A percentile compares a stretch with the other conserved stretches of the same genome.
Conservation (phyloP, 2,797 vertebrate species). For the Sphaeramia orbicularis region DNA sequence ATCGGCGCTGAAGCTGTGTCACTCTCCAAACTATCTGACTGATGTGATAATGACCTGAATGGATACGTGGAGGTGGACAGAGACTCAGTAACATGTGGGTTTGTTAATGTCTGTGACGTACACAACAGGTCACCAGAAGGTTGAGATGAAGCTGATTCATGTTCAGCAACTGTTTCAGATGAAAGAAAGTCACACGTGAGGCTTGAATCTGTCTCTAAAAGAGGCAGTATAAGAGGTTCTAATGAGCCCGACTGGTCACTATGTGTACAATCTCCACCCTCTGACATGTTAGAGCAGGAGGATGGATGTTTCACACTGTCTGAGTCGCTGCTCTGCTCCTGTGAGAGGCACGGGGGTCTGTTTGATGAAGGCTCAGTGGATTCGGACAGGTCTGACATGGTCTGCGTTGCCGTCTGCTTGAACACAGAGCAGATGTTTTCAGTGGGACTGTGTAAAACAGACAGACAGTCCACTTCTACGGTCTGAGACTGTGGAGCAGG, state of each 20-base stretch:
- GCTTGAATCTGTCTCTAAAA: slow-evolving; percentile 32
- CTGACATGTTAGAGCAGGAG: slow-evolving; percentile 20
- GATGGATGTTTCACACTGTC: slow-evolving; percentile 19
- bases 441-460: slow-evolving; percentile 18
- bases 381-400: not conserved
- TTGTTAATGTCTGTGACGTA: slow-evolving; percentile 20
- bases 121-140: slow-evolving; percentile 1
- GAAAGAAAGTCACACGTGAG: slow-evolving; percentile 20
- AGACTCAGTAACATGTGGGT: slow-evolving; percentile 22
- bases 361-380: slow-evolving; percentile 14
- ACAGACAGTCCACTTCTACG: slow-evolving; percentile 22
- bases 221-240: slow-evolving; percentile 28
- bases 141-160: slow-evolving; percentile 18
- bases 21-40: slow-evolving; percentile 59
- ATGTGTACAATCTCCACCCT: slow-evolving; percentile 25
- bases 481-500: slow-evolving; percentile 25
- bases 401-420: slow-evolving; percentile 14
- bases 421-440: slow-evolving; percentile 23
- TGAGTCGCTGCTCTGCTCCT: slow-evolving; percentile 22
- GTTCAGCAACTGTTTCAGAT: slow-evolving; percentile 21
- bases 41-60: slow-evolving; percentile 39
- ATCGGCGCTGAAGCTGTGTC: slow-evolving; percentile 30
- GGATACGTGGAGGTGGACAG: slow-evolving; percentile 14
- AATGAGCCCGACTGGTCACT: slow-evolving; percentile 30
- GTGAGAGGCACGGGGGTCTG: slow-evolving; percentile 9